A percentile compares a stretch with the other conserved stretches of the same genome.
These are phyloP conservation scores for Entomyzon cyanotis DNA, from an alignment of 2,113 vertebrate species.

Conservation along the genomic window DNA sequence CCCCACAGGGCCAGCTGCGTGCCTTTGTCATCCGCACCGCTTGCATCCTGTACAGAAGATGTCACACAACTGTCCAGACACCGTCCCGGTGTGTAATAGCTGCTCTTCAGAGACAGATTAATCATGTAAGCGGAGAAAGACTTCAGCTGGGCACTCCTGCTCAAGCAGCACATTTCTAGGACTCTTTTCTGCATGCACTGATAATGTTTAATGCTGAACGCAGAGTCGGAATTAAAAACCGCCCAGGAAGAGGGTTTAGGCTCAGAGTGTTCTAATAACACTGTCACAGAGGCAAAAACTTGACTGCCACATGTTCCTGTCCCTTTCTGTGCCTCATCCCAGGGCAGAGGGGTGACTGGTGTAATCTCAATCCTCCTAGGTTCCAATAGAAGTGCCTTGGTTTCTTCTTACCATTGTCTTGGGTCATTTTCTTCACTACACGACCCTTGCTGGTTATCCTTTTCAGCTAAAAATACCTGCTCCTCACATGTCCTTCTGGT, in stretches of 20 bases:
- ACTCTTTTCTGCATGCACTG: not conserved
- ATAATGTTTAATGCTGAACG: not conserved
- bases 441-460: not conserved
- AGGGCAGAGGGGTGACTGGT: not conserved
- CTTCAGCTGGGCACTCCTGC: not conserved
- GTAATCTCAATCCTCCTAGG: not conserved
- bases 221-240: not conserved
- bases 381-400: not conserved
- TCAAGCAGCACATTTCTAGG: not conserved
- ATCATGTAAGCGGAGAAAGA: not conserved
- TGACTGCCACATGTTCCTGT: not conserved
- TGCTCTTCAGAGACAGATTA: not conserved
- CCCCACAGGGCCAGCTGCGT: accelerated
- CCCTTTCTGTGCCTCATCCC: not conserved
- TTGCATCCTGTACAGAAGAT: not conserved
- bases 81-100: not conserved
- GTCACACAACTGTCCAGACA: not conserved
- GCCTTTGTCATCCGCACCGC: not conserved
- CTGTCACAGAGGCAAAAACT: not conserved
- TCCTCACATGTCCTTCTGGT: not conserved
- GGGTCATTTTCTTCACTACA: not conserved
- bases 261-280: accelerated
- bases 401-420: not conserved
- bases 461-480: not conserved
- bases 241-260: not conserved